Base-by-base conservation (phyloP, 1,140 invertebrate species). In the Oryzaephilus surinamensis region DNA sequence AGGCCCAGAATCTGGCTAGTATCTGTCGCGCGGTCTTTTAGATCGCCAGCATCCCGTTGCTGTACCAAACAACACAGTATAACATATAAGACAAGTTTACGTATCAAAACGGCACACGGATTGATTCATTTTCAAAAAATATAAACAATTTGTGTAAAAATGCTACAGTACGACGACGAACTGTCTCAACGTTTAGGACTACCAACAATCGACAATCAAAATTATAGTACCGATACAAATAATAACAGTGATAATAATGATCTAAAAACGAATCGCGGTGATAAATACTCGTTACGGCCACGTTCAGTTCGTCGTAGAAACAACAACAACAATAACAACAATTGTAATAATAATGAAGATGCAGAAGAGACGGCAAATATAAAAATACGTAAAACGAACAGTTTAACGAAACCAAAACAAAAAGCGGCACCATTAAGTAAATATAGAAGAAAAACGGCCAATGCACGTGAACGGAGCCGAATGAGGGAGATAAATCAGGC, bases 401-500 rank as follows among this genome's bases (percentile, higher is more conserved):
- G n/a, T n/a, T n/a, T n/a, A n/a, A n/a, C n/a, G 2, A 61, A 60
- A 51, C 41, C 74, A n/a, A 84, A 83, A 57, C 68, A 72, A 31
- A 78, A 79, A 60, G 75, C 86, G 4, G 76, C 86, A 27, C 87
- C 88, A 1, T 68, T 92, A 39, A 88, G 84, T 66, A 93, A 91
- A 62, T 93, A 93, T 63, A 65, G 88, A 13, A 69, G 89, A 43
- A 86, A 86, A 65, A 89, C 86, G 2, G 89, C 89, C 1, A 93
- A 93, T 67, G 85, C 86, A 0, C 62, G 89, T 3, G 89, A 93
- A 62, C 60, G 89, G 17, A 77, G 73, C 34, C 66, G 89, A 30
- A 92, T 93, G 87, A 67, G 79, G 32, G 86, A 92, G 58, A 91
- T 93, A 43, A 92, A 92, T 63, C 69, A 74, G 29, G 88, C 86